Conservation (phyloP, 1,140 invertebrate species). For the Argopecten irradians region DNA sequence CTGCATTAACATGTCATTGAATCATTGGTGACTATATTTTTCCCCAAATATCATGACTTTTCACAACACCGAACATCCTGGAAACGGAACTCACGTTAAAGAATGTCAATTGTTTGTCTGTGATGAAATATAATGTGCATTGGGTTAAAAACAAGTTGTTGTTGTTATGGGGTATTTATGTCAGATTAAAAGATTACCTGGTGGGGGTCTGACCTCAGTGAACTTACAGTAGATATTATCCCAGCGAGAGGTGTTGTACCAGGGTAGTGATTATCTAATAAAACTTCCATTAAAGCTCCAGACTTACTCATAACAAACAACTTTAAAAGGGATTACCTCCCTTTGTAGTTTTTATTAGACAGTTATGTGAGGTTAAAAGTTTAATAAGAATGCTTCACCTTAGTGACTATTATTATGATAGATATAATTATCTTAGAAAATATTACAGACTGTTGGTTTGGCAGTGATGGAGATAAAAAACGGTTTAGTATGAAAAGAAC, state of each 20-base stretch:
- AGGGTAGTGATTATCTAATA: background rate
- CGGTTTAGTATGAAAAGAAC: too few species aligned
- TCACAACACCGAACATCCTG: background rate
- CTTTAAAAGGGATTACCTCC: background rate
- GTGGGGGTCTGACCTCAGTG: background rate
- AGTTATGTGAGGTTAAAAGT: background rate
- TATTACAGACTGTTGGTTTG: too few species aligned
- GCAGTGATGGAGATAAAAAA: too few species aligned
- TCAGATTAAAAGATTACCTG: background rate
- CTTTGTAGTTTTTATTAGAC: background rate
- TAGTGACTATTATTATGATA: background rate
- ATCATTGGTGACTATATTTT: too few species aligned
- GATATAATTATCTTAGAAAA: too few species aligned
- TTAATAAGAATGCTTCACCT: background rate
- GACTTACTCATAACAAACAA: background rate
- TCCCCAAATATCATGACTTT: too few species aligned
- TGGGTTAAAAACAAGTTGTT: background rate
- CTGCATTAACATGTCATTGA: too few species aligned
- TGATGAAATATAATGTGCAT: background rate
- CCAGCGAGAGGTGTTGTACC: background rate
- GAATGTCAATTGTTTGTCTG: background rate
- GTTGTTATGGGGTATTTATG: background rate
- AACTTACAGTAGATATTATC: background rate
- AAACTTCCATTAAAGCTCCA: background rate
- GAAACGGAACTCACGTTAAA: background rate